A percentile compares a stretch with the other conserved stretches of the same genome.
Evolutionary conservation across 2,797 vertebrate species (phyloP).

Genomic region (Poecile montanus): DNA sequence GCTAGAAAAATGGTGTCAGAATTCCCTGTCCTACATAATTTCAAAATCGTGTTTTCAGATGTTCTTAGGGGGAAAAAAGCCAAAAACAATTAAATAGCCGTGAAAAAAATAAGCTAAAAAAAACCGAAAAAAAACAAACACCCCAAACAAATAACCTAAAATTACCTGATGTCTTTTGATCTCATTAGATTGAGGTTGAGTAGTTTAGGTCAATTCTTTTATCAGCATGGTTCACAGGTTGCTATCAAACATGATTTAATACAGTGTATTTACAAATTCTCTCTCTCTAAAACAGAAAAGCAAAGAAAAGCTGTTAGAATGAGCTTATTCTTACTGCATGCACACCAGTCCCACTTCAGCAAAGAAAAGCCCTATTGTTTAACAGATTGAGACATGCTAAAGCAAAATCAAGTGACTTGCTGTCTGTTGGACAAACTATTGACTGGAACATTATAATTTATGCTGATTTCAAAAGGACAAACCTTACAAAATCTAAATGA

Average conservation of each 20-base stretch:
- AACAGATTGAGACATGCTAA: conserved; percentile 11
- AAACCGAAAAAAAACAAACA: neutral
- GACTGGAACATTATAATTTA: neutral
- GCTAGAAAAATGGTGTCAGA: neutral
- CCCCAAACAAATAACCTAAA: neutral
- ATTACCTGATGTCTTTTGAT: neutral
- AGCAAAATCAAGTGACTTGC: conserved; percentile 32
- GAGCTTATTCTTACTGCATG: conserved; percentile 25
- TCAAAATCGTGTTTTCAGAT: neutral
- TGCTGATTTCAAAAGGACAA: conserved; percentile 7
- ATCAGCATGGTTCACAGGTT: neutral
- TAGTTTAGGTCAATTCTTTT: neutral
- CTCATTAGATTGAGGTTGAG: neutral
- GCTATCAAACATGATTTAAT: neutral
- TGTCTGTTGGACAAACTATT: conserved; percentile 9
- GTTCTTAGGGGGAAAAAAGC: fast-evolving
- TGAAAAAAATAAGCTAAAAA: conserved; percentile 1
- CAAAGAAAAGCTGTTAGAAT: conserved; percentile 30
- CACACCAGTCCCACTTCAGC: neutral
- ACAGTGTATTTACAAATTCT: conserved; percentile 2
- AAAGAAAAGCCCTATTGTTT: conserved; percentile 54
- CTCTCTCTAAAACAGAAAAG: neutral
- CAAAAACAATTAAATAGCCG: neutral
- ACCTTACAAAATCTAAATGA: neutral
- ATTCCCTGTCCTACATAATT: neutral